Evolutionary conservation across 2,113 vertebrate genomes (phyloP).

Genomic region (Gopherus flavomarginatus): DNA sequence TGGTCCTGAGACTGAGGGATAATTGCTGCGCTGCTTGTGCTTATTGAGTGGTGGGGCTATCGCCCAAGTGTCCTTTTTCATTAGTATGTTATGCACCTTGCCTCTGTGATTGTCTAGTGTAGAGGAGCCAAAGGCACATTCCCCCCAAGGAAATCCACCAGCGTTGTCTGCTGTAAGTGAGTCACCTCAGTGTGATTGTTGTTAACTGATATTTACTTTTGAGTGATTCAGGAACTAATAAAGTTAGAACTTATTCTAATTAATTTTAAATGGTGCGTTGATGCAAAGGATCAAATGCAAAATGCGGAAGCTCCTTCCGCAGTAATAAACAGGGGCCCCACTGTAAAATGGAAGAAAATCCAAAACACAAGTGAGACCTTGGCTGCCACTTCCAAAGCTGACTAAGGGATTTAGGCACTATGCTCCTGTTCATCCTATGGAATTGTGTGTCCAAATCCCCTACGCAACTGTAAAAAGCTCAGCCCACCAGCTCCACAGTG

Average conservation of each 20-base stretch:
- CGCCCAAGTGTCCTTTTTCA: not conserved
- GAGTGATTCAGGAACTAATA: not conserved
- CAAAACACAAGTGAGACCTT: accelerated
- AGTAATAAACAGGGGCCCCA: not conserved
- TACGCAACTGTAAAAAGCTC: not conserved
- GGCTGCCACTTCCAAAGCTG: accelerated
- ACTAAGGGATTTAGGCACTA: accelerated
- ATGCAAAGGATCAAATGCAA: accelerated
- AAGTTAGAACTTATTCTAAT: not conserved
- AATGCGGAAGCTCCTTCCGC: not conserved
- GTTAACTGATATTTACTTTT: not conserved
- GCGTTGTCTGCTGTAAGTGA: accelerated
- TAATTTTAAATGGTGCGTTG: not conserved
- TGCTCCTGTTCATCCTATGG: not conserved
- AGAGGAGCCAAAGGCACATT: not conserved
- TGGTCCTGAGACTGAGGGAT: not conserved
- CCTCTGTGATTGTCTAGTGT: not conserved
- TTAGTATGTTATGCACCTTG: not conserved
- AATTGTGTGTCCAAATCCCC: not conserved
- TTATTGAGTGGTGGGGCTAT: not conserved
- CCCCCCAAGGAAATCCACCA: not conserved
- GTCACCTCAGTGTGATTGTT: not conserved
- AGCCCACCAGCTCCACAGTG: not conserved
- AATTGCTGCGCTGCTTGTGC: not conserved
- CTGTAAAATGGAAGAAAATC: not conserved